Evolutionary conservation across 2,888 invertebrate species (phyloP), one percentile per base, ranked within the genome.

Genomic region (Syritta pipiens): DNA sequence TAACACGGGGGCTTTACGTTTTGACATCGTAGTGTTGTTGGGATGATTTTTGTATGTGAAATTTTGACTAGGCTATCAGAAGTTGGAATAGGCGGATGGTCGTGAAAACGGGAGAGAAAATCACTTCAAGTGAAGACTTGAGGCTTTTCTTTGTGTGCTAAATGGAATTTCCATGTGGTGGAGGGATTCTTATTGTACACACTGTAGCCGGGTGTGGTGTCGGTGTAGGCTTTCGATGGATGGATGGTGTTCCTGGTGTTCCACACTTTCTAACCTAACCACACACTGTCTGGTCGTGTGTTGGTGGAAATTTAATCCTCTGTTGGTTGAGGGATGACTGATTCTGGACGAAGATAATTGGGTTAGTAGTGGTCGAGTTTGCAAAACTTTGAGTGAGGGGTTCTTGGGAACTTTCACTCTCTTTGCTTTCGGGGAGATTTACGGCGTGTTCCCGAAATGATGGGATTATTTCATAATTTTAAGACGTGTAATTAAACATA

Each of bases 41-140:
- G 28, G 35, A 68, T 49, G 79, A 74, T 74, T 72, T 79, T 68
- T 79, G 79, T 79, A 79, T 79, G 67, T 62, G 67, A 55, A 74
- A 62, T 51, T 74, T 51, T 5, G 49, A 68, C 67, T 68, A 30
- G 79, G 79, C 10, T 17, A 51, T 49, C 79, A 79, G 72, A 57
- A 79, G 9, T 12, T 35, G 35, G 17, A 49, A 57, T 30, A 74
- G 67, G 72, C 22, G 24, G 40, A 42, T 22, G 32, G 9, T 22
- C 12, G 5, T 46, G 26, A 60, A 51, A 28, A 10, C 19, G 20
- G 37, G 12, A 30, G n/a, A 20, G 53, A 48, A 55, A 51, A 77
- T 19, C 12, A 17, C 22, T 46, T 14, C 10, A 17, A 20, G 17
- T 49, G 35, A 63, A 24, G 35, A 10, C 19, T 44, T 42, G 51